Base-by-base conservation (phyloP, 1,140 invertebrate species). In the Caenorhabditis inopinata region DNA sequence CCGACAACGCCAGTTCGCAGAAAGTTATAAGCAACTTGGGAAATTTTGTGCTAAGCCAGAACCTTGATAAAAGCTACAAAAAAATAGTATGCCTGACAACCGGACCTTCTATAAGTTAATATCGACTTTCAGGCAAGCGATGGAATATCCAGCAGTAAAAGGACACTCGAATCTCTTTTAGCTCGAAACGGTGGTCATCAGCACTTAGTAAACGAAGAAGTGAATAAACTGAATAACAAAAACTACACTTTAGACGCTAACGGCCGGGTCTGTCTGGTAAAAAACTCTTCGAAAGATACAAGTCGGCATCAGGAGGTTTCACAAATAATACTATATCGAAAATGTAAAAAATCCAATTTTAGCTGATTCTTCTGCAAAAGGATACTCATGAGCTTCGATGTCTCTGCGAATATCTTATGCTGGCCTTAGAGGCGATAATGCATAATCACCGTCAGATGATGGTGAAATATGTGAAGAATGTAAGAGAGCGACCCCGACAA, bases 381-480 rank as follows among this genome's bases (percentile, higher is more conserved):
- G 58, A 68, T 21, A 68, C 58, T 38, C 32, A 68, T 21, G 58
- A 68, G 9, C 32, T 68, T 18, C 58, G 58, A 16, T 68, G 58
- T 21, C 58, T 68, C 12, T n/a, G 58, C 27, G 58, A 68, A 42
- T 68, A 68, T 68, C n/a, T 68, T 29, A 68, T 68, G 58, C n/a
- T 68, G 9, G 58, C 58, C 23, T 9, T 68, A 0, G 58, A 68
- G 38, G 32, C 58, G 12, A 68, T 68, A 9, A 68, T 68, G 58
- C 58, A 68, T 9, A 68, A 68, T 68, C 58, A 68, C 23, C 58
- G 58, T 11, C 11, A 68, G n/a, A 68, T 68, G 58, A 68, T 68
- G 58, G 58, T 68, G 32, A 68, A 68, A 16, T 38, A 68, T 68
- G 32, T 68, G 14, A n/a, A 68, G 58, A 68, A 11, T 9, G 58